phyloP scores from a whole-genome alignment of 2,888 invertebrate species.

The Pandemis corylana region DNA sequence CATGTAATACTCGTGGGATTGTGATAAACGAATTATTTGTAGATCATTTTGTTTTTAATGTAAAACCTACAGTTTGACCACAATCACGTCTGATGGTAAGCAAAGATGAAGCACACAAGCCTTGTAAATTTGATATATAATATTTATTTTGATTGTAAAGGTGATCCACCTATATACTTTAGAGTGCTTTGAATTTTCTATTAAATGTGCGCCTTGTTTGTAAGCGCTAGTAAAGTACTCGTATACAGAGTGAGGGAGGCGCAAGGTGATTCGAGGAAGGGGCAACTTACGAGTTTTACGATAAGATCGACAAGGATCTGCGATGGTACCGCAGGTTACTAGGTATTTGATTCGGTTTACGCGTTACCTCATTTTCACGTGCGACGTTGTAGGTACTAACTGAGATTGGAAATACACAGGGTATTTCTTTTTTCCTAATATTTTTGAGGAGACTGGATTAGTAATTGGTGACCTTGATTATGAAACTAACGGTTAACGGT shows the following conservation, averaged over 20 bases:
- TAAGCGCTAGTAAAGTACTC: neutral
- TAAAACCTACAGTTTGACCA: no score
- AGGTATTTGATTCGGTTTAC: neutral
- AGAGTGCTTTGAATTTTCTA: no score
- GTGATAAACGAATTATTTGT: no score
- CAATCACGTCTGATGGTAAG: no score
- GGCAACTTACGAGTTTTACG: neutral
- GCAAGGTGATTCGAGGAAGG: neutral
- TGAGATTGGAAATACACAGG: neutral
- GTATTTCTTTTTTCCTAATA: neutral
- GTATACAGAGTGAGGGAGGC: neutral
- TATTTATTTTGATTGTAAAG: no score
- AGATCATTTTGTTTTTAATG: no score
- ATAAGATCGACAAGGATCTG: neutral
- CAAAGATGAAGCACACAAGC: no score
- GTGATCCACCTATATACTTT: no score
- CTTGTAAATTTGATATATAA: no score
- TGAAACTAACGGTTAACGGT: no score
- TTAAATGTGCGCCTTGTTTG: neutral
- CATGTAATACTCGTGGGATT: no score
- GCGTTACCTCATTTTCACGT: neutral
- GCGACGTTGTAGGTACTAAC: neutral
- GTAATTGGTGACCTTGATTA: neutral
- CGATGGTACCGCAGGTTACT: neutral
- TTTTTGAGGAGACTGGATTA: neutral